Evolutionary conservation across 2,113 vertebrate species (phyloP), one percentile per base, ranked within the genome.

Genomic region (Anthoscopus minutus): DNA sequence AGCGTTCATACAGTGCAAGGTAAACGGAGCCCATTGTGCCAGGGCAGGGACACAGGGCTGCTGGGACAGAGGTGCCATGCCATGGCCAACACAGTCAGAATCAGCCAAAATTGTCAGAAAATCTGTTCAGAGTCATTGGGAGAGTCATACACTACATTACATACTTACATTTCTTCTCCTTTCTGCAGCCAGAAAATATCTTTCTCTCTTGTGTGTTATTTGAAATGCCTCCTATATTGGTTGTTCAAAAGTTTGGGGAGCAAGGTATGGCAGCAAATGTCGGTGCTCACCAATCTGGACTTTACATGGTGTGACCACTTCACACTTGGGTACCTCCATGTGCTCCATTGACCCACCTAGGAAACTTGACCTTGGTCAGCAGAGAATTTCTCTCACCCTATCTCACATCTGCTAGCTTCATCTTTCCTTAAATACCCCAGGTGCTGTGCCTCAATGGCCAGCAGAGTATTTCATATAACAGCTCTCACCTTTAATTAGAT

Each of bases 21-120:
- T 45, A 96, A 94, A 96, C 53, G 83, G 61, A 93, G 37, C 48
- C 48, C 73, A n/a, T 38, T 72, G 53, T 91, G 45, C 71, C 86
- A 83, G 72, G 65, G 62, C 51, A 96, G 60, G 44, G 80, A 93
- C 38, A 72, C 11, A 31, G 65, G 3, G 3, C 58, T 91, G 61
- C 73, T 48, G 58, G 35, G 61, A 35, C 57, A 86, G 82, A 88
- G 48, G 17, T 56, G 31, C 45, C 2, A 1, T 58, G 47, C 42
- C 27, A 25, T 2, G 7, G 44, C 38, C 35, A 82, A 7, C 4
- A 4, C 0, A 1, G 47, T 50, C 72, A 88, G 40, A 67, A 81
- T 38, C 2, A 2, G 25, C 18, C 4, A 2, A 70, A 88, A 90
- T 33, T n/a, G n/a, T 30, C 64, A 57, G n/a, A 60, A 90, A 76